Evolutionary conservation across 1,140 invertebrate genomes (phyloP).

Genomic region (Octopus sinensis): DNA sequence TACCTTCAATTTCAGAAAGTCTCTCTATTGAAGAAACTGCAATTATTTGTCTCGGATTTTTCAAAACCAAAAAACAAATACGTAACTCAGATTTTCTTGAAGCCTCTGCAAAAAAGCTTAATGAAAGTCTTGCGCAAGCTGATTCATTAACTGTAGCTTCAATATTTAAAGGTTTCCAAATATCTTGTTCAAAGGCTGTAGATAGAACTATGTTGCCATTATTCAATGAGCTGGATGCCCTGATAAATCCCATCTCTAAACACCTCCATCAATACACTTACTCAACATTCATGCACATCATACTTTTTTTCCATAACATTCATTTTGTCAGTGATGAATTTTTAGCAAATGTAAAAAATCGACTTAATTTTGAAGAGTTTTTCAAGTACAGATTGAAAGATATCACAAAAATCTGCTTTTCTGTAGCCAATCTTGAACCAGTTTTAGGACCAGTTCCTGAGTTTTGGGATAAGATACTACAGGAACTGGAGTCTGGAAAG

Average conservation of each 20-base stretch:
- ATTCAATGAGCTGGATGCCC: neutral
- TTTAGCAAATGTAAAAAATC: neutral
- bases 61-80: neutral
- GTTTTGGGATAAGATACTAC: neutral
- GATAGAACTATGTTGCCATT: neutral
- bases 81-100: neutral
- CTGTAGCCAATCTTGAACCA: neutral
- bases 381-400: neutral
- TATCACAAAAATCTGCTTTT: neutral
- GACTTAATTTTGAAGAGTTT: neutral
- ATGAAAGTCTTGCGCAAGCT: neutral
- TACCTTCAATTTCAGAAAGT: neutral
- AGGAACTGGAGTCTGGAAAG: neutral
- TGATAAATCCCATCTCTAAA: neutral
- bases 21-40: neutral
- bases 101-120: neutral
- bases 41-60: neutral
- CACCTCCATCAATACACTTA: neutral
- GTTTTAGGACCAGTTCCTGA: neutral
- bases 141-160: neutral
- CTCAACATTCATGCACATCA: neutral
- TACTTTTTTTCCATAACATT: constrained; percentile 2
- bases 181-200: neutral
- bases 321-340: neutral
- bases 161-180: neutral